These are phyloP conservation scores for Hystrix cristata DNA, from an alignment of 2,113 vertebrate species.

Conservation along the genomic window DNA sequence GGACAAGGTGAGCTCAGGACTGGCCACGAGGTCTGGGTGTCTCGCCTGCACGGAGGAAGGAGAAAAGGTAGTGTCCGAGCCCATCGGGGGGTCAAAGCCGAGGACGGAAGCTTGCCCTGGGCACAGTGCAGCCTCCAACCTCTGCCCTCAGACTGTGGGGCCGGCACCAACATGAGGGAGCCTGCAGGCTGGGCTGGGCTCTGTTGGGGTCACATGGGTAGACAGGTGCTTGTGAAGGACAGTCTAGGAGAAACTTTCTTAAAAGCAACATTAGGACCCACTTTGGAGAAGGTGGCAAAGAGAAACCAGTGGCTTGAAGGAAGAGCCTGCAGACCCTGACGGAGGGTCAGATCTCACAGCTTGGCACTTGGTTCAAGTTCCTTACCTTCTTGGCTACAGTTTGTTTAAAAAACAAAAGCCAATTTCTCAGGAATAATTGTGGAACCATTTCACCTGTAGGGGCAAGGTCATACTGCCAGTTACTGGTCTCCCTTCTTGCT, in stretches of 20 bases:
- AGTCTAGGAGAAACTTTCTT: neutral
- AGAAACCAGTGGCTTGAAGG: neutral
- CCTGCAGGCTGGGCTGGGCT: neutral
- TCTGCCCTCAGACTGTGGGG: neutral
- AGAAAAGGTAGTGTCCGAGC: neutral
- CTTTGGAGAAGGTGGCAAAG: neutral
- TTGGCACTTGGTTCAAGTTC: neutral
- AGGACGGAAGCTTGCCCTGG: neutral
- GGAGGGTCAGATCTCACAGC: neutral
- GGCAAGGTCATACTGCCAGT: too few relatives aligned
- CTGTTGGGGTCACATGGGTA: neutral
- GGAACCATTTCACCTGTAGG: neutral
- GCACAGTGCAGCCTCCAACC: fast-evolving
- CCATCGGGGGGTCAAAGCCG: fast-evolving
- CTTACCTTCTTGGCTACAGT: neutral
- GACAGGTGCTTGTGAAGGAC: neutral
- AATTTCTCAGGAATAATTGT: neutral
- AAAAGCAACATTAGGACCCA: fast-evolving
- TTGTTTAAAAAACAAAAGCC: neutral
- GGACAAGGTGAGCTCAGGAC: fast-evolving
- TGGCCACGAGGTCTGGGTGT: neutral
- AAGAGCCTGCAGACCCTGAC: too few relatives aligned
- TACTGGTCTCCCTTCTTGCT: neutral
- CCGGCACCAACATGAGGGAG: neutral
- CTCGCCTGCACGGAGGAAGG: fast-evolving